Evolutionary conservation across 2,888 invertebrate species (phyloP).

Genomic region (Melanostoma scalare): DNA sequence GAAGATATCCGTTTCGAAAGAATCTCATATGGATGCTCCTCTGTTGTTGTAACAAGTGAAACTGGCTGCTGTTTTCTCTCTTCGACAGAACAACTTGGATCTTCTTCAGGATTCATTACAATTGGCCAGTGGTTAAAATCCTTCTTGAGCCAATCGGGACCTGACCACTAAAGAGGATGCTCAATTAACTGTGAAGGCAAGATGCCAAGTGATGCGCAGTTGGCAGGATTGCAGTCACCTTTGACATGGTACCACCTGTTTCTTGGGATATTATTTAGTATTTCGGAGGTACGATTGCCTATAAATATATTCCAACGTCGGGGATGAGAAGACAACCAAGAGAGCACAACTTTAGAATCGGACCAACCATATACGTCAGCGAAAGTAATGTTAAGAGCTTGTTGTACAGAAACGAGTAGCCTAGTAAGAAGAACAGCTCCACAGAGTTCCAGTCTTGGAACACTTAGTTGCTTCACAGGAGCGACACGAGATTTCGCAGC

Average conservation of each 20-base stretch:
- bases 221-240: not conserved
- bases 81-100: not conserved
- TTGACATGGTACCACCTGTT: slow-evolving; percentile 1
- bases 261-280: not conserved
- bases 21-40: slow-evolving; percentile 4
- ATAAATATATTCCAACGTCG: slow-evolving; percentile 10
- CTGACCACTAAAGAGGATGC: slow-evolving; percentile 3
- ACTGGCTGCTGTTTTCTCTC: not conserved
- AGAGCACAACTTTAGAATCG: slow-evolving; percentile 4
- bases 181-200: not conserved
- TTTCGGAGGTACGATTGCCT: slow-evolving; percentile 2
- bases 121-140: not conserved
- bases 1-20: slow-evolving; percentile 8
- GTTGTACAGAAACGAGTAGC: not conserved
- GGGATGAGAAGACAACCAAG: slow-evolving; percentile 3
- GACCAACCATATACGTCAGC: not conserved
- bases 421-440: not conserved
- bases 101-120: not conserved
- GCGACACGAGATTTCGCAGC: slow-evolving; percentile 3
- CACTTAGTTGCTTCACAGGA: not conserved
- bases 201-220: not conserved
- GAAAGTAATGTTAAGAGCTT: not conserved
- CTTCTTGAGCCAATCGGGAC: slow-evolving; percentile 13
- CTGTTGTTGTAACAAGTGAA: not conserved
- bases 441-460: slow-evolving; percentile 6